phyloP scores from a whole-genome alignment of 2,113 vertebrate genomes.

The Egretta garzetta region DNA sequence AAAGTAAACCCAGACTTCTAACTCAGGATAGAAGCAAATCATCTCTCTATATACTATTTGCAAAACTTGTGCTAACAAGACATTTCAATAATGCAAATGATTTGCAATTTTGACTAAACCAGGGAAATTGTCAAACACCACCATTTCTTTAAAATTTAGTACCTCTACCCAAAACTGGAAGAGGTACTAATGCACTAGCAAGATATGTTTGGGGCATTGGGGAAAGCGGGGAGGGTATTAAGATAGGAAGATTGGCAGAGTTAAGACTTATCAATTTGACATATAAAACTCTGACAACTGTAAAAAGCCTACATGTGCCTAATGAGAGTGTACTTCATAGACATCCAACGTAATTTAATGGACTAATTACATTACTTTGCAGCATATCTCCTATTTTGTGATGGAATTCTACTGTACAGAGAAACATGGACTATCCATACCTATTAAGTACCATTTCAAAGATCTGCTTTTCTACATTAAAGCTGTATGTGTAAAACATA shows the following conservation, averaged over 20 bases:
- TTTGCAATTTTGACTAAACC: not conserved
- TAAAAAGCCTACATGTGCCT: not conserved
- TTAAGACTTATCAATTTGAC: not conserved
- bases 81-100: not conserved
- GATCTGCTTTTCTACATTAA: not conserved
- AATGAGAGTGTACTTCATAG: not conserved
- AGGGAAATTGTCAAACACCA: not conserved
- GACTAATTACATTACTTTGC: not conserved
- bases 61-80: not conserved
- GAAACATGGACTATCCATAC: not conserved
- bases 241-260: not conserved
- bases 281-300: not conserved
- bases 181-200: not conserved
- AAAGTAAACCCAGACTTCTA: not conserved
- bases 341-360: not conserved
- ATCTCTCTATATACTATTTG: not conserved
- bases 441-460: not conserved
- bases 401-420: not conserved
- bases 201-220: not conserved
- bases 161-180: not conserved
- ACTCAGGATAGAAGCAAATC: not conserved
- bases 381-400: not conserved
- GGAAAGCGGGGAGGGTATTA: not conserved
- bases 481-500: conserved; percentile 36
- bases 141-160: not conserved